A percentile compares a stretch with the other conserved stretches of the same genome.
Conservation (phyloP, 2,113 vertebrate species). For the Atractosteus spatula region DNA sequence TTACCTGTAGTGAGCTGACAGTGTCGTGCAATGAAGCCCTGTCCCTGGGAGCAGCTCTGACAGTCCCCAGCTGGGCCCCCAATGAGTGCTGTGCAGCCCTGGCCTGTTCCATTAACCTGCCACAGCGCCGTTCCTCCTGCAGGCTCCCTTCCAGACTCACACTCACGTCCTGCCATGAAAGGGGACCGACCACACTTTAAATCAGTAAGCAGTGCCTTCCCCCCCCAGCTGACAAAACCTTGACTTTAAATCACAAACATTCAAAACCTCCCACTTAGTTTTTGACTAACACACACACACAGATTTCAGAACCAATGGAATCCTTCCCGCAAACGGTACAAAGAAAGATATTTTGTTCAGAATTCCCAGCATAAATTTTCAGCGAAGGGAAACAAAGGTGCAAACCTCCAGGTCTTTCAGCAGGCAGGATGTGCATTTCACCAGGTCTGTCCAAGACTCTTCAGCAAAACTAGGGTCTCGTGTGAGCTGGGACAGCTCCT, state of each 20-base stretch:
- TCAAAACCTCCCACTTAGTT: not conserved
- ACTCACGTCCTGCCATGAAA: constrained; percentile 39
- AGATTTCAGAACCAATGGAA: not conserved
- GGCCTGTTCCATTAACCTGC: constrained; percentile 67
- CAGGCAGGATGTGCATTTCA: constrained; percentile 46
- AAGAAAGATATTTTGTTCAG: not conserved
- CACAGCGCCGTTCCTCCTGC: constrained; percentile 51
- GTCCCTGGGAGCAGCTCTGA: constrained; percentile 43
- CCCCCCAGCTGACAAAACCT: no score
- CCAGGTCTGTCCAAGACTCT: constrained; percentile 39
- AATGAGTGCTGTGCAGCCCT: constrained; percentile 68
- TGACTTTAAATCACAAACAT: not conserved
- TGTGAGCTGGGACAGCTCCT: constrained; percentile 55
- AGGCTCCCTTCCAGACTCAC: constrained; percentile 50
- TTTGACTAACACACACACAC: constrained; percentile 7
- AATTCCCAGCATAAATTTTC: not conserved
- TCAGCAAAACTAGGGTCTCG: constrained; percentile 52
- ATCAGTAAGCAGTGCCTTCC: not conserved
- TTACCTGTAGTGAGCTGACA: constrained; percentile 66
- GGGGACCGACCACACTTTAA: not conserved
- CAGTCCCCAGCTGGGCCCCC: constrained; percentile 60
- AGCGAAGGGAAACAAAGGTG: not conserved
- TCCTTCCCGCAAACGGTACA: not conserved
- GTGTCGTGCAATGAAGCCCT: constrained; percentile 45
- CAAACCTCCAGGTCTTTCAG: constrained; percentile 56